Conservation (phyloP, 2,113 vertebrate species). For the Vireo altiloquus region DNA sequence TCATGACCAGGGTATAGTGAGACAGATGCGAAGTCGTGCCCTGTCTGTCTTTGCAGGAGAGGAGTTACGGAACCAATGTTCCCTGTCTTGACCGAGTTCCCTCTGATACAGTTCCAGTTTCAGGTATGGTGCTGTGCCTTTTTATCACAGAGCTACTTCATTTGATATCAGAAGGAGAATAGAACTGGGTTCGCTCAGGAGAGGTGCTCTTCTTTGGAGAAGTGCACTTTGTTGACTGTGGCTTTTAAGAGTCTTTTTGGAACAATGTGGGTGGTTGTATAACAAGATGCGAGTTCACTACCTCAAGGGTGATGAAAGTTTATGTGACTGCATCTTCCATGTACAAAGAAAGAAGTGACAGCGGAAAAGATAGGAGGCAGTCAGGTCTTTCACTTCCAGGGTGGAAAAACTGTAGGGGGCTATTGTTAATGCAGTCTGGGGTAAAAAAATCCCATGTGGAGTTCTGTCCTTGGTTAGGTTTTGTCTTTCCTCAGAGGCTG, state of each 20-base stretch:
- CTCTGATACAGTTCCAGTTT: slow-evolving; percentile 57
- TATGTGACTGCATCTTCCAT: neutral
- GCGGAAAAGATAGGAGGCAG: neutral
- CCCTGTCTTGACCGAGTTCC: slow-evolving; percentile 47
- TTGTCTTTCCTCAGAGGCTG: neutral
- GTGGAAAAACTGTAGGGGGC: neutral
- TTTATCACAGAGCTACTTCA: neutral
- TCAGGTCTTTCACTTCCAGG: neutral
- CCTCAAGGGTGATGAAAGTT: neutral
- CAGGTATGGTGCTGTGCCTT: slow-evolving; percentile 58
- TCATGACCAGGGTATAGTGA: neutral
- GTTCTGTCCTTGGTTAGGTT: neutral
- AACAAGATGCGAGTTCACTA: neutral
- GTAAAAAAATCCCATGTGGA: neutral
- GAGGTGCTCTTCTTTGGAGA: neutral
- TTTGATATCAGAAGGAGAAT: neutral
- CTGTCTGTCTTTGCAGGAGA: slow-evolving; percentile 47
- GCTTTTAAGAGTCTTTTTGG: neutral
- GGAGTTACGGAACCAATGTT: slow-evolving; percentile 29
- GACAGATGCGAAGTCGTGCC: neutral
- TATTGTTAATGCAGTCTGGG: neutral
- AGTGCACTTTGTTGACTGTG: neutral
- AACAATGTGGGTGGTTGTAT: neutral
- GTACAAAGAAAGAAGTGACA: neutral
- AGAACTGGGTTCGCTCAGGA: neutral